Evolutionary conservation across 2,113 vertebrate genomes (phyloP).

Genomic region (Pterophyllum scalare): DNA sequence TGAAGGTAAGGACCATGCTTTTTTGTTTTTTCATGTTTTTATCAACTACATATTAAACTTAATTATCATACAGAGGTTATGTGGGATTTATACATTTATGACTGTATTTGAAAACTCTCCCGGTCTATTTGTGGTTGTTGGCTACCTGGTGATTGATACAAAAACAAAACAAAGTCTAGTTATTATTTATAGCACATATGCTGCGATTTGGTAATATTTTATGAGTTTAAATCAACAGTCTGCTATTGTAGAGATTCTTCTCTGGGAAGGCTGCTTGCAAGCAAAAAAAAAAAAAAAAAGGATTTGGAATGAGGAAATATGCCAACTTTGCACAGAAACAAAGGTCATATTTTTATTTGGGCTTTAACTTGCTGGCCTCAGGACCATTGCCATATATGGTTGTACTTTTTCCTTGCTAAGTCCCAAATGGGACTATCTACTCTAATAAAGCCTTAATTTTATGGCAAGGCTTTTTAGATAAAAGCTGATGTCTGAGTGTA

Average conservation of each 20-base stretch:
- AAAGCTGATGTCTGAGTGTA: background rate
- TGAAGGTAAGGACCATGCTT: conserved; percentile 87
- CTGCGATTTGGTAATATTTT: background rate
- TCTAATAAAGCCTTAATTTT: conserved; percentile 14
- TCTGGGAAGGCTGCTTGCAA: background rate
- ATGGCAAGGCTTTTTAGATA: conserved; percentile 1
- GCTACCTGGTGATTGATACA: background rate
- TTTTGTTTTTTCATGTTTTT: background rate
- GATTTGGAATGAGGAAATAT: conserved; percentile 16
- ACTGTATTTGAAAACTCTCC: background rate
- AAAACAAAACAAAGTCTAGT: background rate
- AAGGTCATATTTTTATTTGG: conserved; percentile 15
- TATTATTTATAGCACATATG: background rate
- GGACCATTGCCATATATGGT: conserved; percentile 12
- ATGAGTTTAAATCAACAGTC: background rate
- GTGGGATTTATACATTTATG: background rate
- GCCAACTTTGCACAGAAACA: background rate
- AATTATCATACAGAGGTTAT: background rate
- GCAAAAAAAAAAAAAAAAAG: background rate
- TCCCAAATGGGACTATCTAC: background rate
- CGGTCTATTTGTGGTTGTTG: background rate
- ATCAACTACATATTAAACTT: background rate
- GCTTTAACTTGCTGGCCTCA: conserved; percentile 7
- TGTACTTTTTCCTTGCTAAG: background rate
- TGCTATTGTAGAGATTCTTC: background rate